Percentiles rank a stretch among this genome's conserved stretches.
These are phyloP conservation scores for Heliopora coerulea DNA, from an alignment of 92 coral and sea anemone genomes.

Conservation along the genomic window DNA sequence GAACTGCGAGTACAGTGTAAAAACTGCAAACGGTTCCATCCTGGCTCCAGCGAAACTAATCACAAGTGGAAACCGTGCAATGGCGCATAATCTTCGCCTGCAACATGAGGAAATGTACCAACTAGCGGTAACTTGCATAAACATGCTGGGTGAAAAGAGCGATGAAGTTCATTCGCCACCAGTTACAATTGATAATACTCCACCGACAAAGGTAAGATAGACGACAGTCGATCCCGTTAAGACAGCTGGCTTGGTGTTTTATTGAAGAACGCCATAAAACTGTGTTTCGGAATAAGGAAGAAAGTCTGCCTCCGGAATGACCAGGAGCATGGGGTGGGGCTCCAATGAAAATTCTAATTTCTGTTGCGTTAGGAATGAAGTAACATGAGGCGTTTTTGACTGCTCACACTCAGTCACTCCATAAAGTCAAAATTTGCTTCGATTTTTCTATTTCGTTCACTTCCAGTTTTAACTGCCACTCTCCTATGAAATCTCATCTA, in stretches of 20 bases:
- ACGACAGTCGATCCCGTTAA: too few relatives aligned
- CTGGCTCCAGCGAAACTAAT: constrained; percentile 43
- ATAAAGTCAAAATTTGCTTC: too few relatives aligned
- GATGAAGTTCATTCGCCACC: constrained; percentile 47
- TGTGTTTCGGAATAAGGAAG: too few relatives aligned
- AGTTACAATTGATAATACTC: constrained; percentile 75
- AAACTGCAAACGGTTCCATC: constrained; percentile 37
- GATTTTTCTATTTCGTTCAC: too few relatives aligned
- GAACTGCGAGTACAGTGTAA: constrained; percentile 61
- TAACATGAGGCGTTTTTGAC: too few relatives aligned
- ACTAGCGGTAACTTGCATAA: constrained; percentile 63
- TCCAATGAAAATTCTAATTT: neutral
- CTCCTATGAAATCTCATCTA: too few relatives aligned
- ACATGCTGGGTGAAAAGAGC: constrained; percentile 60
- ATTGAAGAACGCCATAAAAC: too few relatives aligned
- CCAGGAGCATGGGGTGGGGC: neutral
- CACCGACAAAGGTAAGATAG: constrained; percentile 71
- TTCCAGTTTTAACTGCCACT: too few relatives aligned
- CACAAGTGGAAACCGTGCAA: constrained; percentile 30
- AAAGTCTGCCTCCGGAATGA: too few relatives aligned
- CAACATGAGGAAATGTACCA: constrained; percentile 66
- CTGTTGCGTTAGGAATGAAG: too few relatives aligned
- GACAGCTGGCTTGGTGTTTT: too few relatives aligned
- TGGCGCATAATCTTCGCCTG: constrained; percentile 52
- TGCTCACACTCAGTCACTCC: too few relatives aligned